Base-by-base conservation (phyloP, 2,888 invertebrate species). In the Thera obeliscata region DNA sequence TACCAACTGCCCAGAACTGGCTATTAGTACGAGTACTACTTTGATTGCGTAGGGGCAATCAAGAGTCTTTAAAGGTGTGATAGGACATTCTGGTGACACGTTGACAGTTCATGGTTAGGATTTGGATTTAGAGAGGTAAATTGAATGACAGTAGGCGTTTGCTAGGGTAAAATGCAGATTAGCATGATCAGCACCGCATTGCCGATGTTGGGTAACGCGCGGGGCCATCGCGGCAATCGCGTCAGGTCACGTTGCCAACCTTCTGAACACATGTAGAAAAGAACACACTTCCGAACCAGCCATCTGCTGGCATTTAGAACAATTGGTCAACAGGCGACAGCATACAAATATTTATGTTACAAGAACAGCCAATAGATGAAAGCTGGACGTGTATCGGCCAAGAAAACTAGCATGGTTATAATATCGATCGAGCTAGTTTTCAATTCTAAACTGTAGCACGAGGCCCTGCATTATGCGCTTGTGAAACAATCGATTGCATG, bases 161-260 rank as follows among this genome's bases (percentile, higher is more conserved):
- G 62, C 11, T 11, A 50, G 43, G 66, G 74, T 72, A 79, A 80
- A 85, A 87, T 85, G 85, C 81, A 86, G 85, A 86, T 86, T 87
- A 82, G 87, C 86, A 84, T 87, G 87, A 83, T 83, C 79, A 77
- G 77, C 79, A 78, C 83, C 86, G 88, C 89, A 90, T 81, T 89
- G 89, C 88, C 78, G 87, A 76, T 82, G 84, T 88, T 86, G 81
- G 79, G 81, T 81, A 84, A 85, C 78, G 78, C 75, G 78, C 70
- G 71, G 76, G 75, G 76, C 76, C 75, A 76, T 75, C 73, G 82
- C 84, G 79, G 80, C 74, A 68, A 73, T 78, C 76, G 85, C 83
- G 79, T 76, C 78, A 78, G 71, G 56, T 54, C 70, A 75, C 66
- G 65, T 66, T 72, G 66, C 69, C 57, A 66, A 64, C 69, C 65